Evolutionary conservation across 2,113 vertebrate species (phyloP), one percentile per base, ranked within the genome.

Genomic region (Callochromis pleurospilus): DNA sequence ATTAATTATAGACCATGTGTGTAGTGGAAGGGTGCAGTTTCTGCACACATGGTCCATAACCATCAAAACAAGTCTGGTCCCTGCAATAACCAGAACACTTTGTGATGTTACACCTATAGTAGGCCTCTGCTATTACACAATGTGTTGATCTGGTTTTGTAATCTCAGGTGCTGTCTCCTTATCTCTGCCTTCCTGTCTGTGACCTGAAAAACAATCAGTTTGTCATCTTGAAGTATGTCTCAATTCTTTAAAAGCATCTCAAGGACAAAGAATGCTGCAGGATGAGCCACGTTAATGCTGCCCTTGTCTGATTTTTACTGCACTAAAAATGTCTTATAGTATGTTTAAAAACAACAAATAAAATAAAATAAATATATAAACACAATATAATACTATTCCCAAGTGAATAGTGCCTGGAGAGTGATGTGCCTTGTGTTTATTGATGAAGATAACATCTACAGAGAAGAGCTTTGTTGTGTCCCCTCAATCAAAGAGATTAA

Each of bases 261-360:
- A 42, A 42, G 7, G 0, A 42, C 5, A 70, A 42, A 9, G 0
- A 0, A 6, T 9, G n/a, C 38, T 70, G 38, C 65, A 24, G 38
- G 7, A 42, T 6, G n/a, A 42, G 65, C n/a, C 0, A 40, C 7
- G 24, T 24, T 24, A 24, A 24, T 24, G 36, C 31, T 65, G 0
- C 33, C 33, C 33, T 5, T 3, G 17, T 68, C 33, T 68, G 62
- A 38, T 5, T 12, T 65, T 38, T 65, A 38, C 14, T 38, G 19
- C 10, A 5, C 3, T 60, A 33, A 31, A 0, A 33, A 31, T 0
- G 0, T 60, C 2, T 17, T 31, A 10, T 60, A 33, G 3, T 0
- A 4, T 2, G 14, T 60, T 60, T 60, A 60, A 60, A 60, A 33
- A 4, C 3, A 6, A 60, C 3, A 33, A 33, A 33, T 65, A 2